Percentiles rank a stretch among this genome's conserved stretches.
Conservation (phyloP, 2,113 vertebrate genomes). For the Colistium nudipinnis region DNA sequence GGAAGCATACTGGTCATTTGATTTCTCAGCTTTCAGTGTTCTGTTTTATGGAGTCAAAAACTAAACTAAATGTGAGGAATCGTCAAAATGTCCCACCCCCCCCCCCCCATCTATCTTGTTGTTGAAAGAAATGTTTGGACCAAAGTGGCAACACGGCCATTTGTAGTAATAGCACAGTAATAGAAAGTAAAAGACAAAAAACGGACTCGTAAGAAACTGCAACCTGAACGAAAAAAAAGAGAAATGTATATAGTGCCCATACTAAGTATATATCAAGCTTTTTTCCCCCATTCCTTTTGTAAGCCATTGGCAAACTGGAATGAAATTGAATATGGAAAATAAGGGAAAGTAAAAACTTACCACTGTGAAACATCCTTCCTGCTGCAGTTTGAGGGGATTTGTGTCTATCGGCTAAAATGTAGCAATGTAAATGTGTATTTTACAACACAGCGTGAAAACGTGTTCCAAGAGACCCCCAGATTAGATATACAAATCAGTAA, state of each 20-base stretch:
- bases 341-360: no score
- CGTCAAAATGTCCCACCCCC: no score
- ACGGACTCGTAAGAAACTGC: no score
- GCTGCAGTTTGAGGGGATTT: neutral
- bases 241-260: no score
- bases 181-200: no score
- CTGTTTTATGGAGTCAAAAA: neutral
- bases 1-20: constrained; percentile 46
- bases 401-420: neutral
- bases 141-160: no score
- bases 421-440: neutral
- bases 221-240: neutral
- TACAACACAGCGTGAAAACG: neutral
- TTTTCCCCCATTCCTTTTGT: no score
- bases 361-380: neutral
- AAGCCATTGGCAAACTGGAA: no score
- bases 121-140: neutral
- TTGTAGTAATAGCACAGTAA: no score
- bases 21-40: constrained; percentile 8
- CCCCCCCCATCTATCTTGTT: neutral
- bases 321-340: no score
- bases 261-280: no score
- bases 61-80: neutral
- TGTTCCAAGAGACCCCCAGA: neutral
- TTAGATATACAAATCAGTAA: neutral